These are phyloP conservation scores for Myotis brandtii DNA, from an alignment of 2,113 vertebrate genomes.

Conservation along the genomic window DNA sequence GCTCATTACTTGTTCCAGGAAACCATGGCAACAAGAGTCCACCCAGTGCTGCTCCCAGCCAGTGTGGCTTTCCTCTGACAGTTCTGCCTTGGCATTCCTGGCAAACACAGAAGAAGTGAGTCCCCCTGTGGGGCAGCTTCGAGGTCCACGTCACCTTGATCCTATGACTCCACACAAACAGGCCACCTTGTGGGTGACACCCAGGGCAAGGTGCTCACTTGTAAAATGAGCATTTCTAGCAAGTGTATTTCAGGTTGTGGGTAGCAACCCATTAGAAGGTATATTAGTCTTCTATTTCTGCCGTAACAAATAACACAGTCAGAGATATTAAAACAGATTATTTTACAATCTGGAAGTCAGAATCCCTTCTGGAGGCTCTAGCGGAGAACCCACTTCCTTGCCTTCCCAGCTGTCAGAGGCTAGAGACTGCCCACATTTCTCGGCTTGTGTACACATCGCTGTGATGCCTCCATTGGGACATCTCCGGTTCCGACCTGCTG, in stretches of 20 bases:
- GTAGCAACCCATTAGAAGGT: not conserved
- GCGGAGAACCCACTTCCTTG: not conserved
- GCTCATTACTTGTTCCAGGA: constrained; percentile 21
- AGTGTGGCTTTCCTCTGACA: not conserved
- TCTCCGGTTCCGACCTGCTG: not conserved
- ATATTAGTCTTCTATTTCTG: not conserved
- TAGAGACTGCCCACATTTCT: not conserved
- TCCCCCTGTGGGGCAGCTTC: not conserved
- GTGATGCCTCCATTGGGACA: not conserved
- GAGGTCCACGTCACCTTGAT: not conserved
- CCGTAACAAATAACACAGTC: not conserved
- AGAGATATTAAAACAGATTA: not conserved
- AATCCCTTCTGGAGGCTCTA: not conserved
- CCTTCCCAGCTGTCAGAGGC: not conserved
- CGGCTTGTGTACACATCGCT: not conserved
- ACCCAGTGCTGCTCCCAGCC: not conserved
- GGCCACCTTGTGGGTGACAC: not conserved
- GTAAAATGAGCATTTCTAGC: not conserved
- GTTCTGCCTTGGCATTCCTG: not conserved
- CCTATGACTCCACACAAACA: not conserved
- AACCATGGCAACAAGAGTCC: constrained; percentile 72
- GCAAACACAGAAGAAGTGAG: not conserved
- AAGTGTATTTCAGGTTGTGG: not conserved
- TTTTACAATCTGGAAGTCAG: not conserved
- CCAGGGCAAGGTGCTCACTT: not conserved